Evolutionary conservation across 2,113 vertebrate genomes (phyloP), one percentile per base, ranked within the genome.

Genomic region (Osmerus mordax): DNA sequence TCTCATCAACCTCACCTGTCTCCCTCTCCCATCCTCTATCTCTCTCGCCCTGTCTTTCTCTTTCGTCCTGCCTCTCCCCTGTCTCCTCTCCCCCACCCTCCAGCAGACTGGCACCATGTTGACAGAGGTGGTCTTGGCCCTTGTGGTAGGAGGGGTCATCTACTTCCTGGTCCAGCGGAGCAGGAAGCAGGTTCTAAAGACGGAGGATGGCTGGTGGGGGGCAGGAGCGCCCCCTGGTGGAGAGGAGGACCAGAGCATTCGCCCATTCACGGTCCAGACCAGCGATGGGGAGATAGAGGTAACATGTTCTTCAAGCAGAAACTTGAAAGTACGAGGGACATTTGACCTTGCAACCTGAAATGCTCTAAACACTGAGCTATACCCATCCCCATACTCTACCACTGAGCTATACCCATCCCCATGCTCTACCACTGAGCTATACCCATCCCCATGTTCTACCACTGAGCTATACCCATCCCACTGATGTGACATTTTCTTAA

Each of bases 181-280:
- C 65, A 93, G 82, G 81, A 85, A 65, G 12, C 85, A 90, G 71
- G 86, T 88, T n/a, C 72, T 96, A 69, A 89, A 91, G 77, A 87
- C 92, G 60, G 88, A 91, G 0, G 90, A 94, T 47, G 93, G 94
- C 71, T 96, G 95, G 95, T 96, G 94, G 94, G 93, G 94, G 2
- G 23, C 78, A 0, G 91, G 91, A 3, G 80, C 80, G 3, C 81
- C 65, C 16, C 77, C 78, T 1, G 77, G 78, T 14, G 85, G 76
- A 8, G 82, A 29, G 23, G 93, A 93, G 80, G 93, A 94, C 70
- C 64, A 82, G 75, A 84, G 72, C 29, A 86, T 94, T 54, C 75
- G 51, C 14, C 87, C 92, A 2, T 96, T 94, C 82, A 81, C 60
- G 79, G 83, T 95, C 59, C 85, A 86, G 76, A 92, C 91, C 0